Evolutionary conservation across 2,113 vertebrate species (phyloP).

Genomic region (Haliaeetus leucogaster): DNA sequence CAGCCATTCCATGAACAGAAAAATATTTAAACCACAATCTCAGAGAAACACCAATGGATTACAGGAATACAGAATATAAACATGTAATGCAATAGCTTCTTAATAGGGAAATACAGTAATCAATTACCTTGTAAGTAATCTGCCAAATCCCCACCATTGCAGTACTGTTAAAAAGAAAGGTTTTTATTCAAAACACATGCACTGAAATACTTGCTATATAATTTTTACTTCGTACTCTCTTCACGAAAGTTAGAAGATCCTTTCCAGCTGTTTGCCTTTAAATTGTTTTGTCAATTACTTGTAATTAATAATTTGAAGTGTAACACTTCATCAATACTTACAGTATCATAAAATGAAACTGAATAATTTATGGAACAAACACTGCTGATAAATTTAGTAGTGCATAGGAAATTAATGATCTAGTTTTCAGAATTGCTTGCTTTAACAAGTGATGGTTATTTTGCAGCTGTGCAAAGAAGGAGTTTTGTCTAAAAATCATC

Average conservation of each 20-base stretch:
- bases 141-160: conserved; percentile 97
- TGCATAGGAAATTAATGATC: neutral
- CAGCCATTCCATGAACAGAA: neutral
- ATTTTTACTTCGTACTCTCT: neutral
- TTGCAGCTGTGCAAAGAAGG: neutral
- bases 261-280: neutral
- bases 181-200: conserved; percentile 19
- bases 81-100: neutral
- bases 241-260: neutral
- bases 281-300: neutral
- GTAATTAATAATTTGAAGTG: neutral
- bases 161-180: conserved; percentile 82
- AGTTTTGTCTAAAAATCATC: neutral
- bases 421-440: neutral
- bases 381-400: neutral
- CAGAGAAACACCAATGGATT: neutral
- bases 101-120: neutral
- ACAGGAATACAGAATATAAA: neutral
- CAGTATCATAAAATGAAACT: neutral
- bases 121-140: conserved; percentile 97
- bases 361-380: neutral
- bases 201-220: neutral
- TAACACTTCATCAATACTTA: neutral
- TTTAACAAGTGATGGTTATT: neutral
- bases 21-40: neutral